Conservation (phyloP, 2,888 invertebrate species). For the Mechanitis mazaeus region DNA sequence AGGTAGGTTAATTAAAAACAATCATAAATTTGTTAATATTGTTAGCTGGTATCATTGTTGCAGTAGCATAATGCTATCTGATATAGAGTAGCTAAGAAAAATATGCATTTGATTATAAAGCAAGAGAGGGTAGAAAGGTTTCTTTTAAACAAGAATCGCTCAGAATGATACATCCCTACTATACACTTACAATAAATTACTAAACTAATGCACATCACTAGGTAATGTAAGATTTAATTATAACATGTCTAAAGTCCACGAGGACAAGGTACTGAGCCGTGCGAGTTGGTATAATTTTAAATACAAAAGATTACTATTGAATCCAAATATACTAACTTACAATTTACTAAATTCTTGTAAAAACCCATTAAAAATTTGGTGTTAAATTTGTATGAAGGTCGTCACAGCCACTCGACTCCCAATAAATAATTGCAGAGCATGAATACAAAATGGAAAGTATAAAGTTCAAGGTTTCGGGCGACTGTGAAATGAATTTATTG, state of each 20-base stretch:
- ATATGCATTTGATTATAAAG: slow-evolving; percentile 53
- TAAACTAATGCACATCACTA: slow-evolving; percentile 70
- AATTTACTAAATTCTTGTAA: slow-evolving; percentile 46
- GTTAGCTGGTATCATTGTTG: slow-evolving; percentile 23
- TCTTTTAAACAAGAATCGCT: slow-evolving; percentile 43
- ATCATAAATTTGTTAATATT: slow-evolving; percentile 32
- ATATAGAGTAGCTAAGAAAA: slow-evolving; percentile 32
- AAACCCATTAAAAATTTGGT: slow-evolving; percentile 58
- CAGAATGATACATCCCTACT: slow-evolving; percentile 62
- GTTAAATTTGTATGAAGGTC: slow-evolving; percentile 57
- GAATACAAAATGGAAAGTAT: slow-evolving; percentile 23
- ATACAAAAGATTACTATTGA: slow-evolving; percentile 47
- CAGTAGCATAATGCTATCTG: slow-evolving; percentile 41
- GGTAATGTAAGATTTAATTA: slow-evolving; percentile 51
- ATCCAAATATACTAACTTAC: slow-evolving; percentile 54
- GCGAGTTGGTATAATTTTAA: slow-evolving; percentile 50
- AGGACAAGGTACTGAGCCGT: slow-evolving; percentile 67
- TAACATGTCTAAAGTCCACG: slow-evolving; percentile 58
- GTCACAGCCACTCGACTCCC: slow-evolving; percentile 69
- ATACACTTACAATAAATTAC: slow-evolving; percentile 71
- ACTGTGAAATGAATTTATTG: slow-evolving; percentile 52
- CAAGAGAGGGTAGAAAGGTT: slow-evolving; percentile 59
- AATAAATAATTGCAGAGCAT: slow-evolving; percentile 33
- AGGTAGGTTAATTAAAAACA: slow-evolving; percentile 27
- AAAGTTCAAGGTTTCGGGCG: slow-evolving; percentile 30